These are phyloP conservation scores for Panagrolaimus sp. DNA, from an alignment of 1,140 invertebrate species.

Conservation along the genomic window DNA sequence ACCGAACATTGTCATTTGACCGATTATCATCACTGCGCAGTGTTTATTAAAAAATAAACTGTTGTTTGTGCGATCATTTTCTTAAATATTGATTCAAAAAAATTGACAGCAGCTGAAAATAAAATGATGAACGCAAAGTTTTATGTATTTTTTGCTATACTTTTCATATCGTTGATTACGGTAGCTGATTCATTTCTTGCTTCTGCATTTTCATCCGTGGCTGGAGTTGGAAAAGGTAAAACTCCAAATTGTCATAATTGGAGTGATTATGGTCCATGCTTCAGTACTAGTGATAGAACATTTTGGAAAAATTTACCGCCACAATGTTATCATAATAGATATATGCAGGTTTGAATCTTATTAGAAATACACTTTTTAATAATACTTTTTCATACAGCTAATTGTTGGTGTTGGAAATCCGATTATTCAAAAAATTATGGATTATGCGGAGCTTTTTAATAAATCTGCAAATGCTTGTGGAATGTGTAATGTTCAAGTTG, in stretches of 20 bases:
- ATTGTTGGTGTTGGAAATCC: conserved; percentile 47
- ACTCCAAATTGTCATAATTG: conserved; percentile 36
- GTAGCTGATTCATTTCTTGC: conserved; percentile 33
- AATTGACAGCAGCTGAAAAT: no score
- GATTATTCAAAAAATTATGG: conserved; percentile 48
- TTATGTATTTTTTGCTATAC: no score
- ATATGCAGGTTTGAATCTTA: conserved; percentile 37
- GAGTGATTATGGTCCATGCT: conserved; percentile 47
- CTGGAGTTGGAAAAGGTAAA: conserved; percentile 32
- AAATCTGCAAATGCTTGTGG: conserved; percentile 50
- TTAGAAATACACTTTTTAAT: conserved; percentile 19
- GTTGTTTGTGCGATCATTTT: no score
- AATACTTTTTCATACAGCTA: conserved; percentile 23
- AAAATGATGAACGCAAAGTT: no score
- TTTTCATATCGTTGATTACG: background rate
- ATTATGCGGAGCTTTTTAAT: conserved; percentile 48
- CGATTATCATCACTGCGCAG: no score
- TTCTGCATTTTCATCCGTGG: conserved; percentile 47
- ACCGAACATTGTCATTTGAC: no score
- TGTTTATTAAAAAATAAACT: no score
- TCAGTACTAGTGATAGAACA: conserved; percentile 42
- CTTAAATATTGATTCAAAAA: no score
- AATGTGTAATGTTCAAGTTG: conserved; percentile 50
- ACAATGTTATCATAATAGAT: conserved; percentile 45
- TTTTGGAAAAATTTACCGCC: conserved; percentile 42